Evolutionary conservation across 2,888 invertebrate genomes (phyloP), one percentile per base, ranked within the genome.

Genomic region (Pocota personata): DNA sequence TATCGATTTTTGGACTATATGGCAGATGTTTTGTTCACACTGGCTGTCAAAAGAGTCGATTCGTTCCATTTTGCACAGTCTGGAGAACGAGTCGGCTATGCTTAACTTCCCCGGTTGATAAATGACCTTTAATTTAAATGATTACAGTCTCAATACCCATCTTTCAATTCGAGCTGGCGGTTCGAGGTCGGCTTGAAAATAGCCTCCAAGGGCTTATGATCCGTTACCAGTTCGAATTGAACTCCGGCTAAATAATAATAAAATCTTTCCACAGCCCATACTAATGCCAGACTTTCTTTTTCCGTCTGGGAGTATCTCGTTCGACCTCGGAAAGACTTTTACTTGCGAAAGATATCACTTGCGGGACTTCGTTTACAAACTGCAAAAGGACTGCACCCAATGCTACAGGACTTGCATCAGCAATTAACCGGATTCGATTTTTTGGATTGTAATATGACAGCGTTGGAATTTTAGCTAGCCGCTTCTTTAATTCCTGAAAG

Each of bases 261-360:
- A 16, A 87, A 88, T 37, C 73, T 77, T 32, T 88, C 87, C 0
- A 87, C 87, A 0, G 82, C 67, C 87, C 84, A 87, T 0, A 76
- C 83, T 1, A 87, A 40, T 19, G 86, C 79, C 1, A 88, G 50
- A 48, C 79, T 87, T 32, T 88, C 84, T 30, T 88, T 88, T 58
- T 87, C 87, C 4, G 87, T 87, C 43, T 87, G 87, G 0, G 87
- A 82, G 19, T 84, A 88, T 43, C 79, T 58, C 76, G 77, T 52
- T 87, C 83, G 4, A 84, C 80, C 7, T 73, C 77, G 2, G 87
- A 88, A 6, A 88, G 66, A 40, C 80, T 83, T 35, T 88, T 88
- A 27, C 88, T 87, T 0, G 76, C 82, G 19, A 87, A 87, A 14
- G 73, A 77, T 19, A 88, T 87, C 2, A 87, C 73, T 62, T 64